Evolutionary conservation across 2,888 invertebrate genomes (phyloP).

Genomic region (Lepidochrysops patricia): DNA sequence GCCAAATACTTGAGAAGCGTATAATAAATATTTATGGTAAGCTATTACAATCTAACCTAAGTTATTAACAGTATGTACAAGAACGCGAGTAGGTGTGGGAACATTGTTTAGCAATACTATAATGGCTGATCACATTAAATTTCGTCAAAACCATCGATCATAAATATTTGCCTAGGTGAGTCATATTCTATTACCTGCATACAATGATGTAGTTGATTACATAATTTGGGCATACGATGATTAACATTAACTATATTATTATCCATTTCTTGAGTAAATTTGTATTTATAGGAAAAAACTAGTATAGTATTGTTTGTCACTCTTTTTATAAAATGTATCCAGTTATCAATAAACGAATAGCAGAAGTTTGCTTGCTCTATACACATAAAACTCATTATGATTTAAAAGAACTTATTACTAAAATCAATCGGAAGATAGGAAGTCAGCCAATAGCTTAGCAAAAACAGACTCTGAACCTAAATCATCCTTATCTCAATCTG

Average conservation of each 20-base stretch:
- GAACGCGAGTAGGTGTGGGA: background rate
- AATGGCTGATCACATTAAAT: background rate
- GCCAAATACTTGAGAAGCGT: background rate
- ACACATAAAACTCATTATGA: no score
- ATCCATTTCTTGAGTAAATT: background rate
- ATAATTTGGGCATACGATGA: background rate
- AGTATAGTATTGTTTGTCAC: no score
- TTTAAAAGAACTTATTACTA: background rate
- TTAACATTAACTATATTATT: background rate
- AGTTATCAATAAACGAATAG: no score
- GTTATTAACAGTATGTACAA: background rate
- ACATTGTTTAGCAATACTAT: background rate
- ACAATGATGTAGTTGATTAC: background rate
- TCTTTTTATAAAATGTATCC: no score
- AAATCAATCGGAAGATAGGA: slow-evolving; percentile 6
- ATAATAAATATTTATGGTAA: background rate
- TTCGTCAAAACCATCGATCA: background rate
- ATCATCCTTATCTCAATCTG: slow-evolving; percentile 6
- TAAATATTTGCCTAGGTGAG: background rate
- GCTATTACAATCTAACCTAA: background rate
- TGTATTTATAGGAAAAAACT: no score
- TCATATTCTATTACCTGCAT: background rate
- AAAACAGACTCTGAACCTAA: background rate
- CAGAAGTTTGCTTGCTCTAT: no score
- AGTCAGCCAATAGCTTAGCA: background rate